Evolutionary conservation across 2,888 invertebrate genomes (phyloP).

Genomic region (Cephus runcator): DNA sequence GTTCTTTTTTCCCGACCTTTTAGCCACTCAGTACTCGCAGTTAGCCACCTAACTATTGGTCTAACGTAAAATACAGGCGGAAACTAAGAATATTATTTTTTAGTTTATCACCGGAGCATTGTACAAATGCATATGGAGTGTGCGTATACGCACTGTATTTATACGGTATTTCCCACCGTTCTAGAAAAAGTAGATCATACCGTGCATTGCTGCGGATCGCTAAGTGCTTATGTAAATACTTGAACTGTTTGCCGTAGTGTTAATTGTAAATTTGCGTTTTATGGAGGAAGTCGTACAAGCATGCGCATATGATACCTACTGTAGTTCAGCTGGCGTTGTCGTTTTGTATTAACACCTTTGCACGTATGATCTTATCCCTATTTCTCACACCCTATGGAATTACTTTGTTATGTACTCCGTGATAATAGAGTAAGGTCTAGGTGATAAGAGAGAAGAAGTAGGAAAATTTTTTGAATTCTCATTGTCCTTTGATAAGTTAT

Average conservation of each 20-base stretch:
- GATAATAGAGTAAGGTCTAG: background rate
- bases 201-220: constrained; percentile 10
- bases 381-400: background rate
- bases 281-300: constrained; percentile 42
- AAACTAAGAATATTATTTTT: background rate
- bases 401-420: background rate
- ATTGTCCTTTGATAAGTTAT: background rate
- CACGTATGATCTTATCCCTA: constrained; percentile 45
- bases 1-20: constrained; percentile 26
- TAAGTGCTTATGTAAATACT: constrained; percentile 44
- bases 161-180: background rate
- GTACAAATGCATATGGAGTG: background rate
- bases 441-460: background rate
- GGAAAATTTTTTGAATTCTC: background rate
- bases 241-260: constrained; percentile 36
- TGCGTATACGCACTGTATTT: background rate
- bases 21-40: constrained; percentile 9
- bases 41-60: constrained; percentile 34
- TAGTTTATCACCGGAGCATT: background rate
- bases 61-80: constrained; percentile 10
- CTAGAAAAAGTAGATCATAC: constrained; percentile 2
- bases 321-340: constrained; percentile 38
- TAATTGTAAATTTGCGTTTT: constrained; percentile 58
- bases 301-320: constrained; percentile 4
- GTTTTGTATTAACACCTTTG: constrained; percentile 44